phyloP scores from a whole-genome alignment of 2,888 invertebrate species.

The Kryphioiulus occultus region DNA sequence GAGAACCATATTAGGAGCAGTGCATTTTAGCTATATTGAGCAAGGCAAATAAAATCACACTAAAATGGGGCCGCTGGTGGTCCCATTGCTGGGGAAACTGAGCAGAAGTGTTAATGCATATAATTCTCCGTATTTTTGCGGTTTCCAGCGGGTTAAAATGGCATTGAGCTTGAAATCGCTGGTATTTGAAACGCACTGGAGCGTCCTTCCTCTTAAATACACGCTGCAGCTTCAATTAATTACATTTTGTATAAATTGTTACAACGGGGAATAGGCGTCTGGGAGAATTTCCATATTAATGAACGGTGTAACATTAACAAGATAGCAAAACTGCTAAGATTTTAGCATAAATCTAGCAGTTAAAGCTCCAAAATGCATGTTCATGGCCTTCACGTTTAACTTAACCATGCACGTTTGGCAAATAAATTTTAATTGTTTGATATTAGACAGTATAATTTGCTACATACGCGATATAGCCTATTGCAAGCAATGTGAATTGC shows the following conservation, averaged over 20 bases:
- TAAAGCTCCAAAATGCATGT: no score
- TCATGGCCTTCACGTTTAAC: no score
- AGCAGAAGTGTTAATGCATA: not conserved
- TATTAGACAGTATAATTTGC: no score
- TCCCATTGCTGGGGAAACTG: not conserved
- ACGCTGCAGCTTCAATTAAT: not conserved
- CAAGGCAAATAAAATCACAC: conserved; percentile 35
- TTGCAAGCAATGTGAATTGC: no score
- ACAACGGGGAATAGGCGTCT: not conserved
- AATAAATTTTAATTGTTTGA: no score
- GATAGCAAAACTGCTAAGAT: not conserved
- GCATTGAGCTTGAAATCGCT: not conserved
- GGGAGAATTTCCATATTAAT: not conserved
- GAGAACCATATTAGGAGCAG: not conserved
- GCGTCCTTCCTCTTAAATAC: not conserved
- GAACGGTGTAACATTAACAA: not conserved
- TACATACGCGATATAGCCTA: no score
- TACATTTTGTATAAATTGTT: not conserved
- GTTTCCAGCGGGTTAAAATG: not conserved
- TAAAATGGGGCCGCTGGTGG: not conserved
- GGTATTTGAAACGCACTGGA: not conserved
- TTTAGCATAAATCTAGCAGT: not conserved
- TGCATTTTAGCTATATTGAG: conserved; percentile 14
- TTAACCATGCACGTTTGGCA: no score
- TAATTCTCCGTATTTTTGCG: conserved; percentile 9